Percentiles rank a stretch among this genome's conserved stretches.
Conservation (phyloP, 2,888 invertebrate species). For the Drosophila emarginata region DNA sequence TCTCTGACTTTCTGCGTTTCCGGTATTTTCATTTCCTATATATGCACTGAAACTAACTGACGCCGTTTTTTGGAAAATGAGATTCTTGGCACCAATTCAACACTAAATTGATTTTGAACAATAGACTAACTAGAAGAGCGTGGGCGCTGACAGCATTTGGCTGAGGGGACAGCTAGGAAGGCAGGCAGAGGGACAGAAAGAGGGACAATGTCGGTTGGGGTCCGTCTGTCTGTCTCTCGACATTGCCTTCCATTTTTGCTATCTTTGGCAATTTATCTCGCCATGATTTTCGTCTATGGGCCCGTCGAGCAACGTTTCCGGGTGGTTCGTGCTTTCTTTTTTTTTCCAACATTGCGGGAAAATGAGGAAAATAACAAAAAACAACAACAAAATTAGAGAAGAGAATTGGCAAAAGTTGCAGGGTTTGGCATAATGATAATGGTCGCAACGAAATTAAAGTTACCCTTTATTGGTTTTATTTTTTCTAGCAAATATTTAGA, state of each 20-base stretch:
- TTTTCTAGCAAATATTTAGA: background rate
- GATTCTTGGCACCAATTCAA: slow-evolving; percentile 82
- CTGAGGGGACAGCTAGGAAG: background rate
- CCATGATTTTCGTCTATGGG: slow-evolving; percentile 56
- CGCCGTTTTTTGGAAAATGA: slow-evolving; percentile 71
- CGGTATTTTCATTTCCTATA: slow-evolving; percentile 40
- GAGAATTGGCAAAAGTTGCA: background rate
- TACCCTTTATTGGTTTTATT: background rate
- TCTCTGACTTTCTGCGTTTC: slow-evolving; percentile 33
- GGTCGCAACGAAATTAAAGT: background rate
- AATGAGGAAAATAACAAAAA: slow-evolving; percentile 7
- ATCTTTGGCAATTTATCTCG: slow-evolving; percentile 72
- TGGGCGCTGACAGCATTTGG: background rate
- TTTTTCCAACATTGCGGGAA: no score
- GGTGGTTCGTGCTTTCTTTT: background rate
- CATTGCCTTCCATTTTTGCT: slow-evolving; percentile 52
- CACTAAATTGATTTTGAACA: slow-evolving; percentile 81
- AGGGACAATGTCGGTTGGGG: slow-evolving; percentile 1
- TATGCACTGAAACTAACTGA: slow-evolving; percentile 21
- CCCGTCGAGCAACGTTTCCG: slow-evolving; percentile 13
- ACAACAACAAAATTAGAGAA: slow-evolving; percentile 4
- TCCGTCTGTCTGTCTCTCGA: background rate
- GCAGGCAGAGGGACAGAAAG: background rate
- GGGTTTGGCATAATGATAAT: background rate
- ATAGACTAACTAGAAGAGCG: slow-evolving; percentile 29